Evolutionary conservation across 2,888 invertebrate species (phyloP).

Genomic region (Cheiracanthium punctorium): DNA sequence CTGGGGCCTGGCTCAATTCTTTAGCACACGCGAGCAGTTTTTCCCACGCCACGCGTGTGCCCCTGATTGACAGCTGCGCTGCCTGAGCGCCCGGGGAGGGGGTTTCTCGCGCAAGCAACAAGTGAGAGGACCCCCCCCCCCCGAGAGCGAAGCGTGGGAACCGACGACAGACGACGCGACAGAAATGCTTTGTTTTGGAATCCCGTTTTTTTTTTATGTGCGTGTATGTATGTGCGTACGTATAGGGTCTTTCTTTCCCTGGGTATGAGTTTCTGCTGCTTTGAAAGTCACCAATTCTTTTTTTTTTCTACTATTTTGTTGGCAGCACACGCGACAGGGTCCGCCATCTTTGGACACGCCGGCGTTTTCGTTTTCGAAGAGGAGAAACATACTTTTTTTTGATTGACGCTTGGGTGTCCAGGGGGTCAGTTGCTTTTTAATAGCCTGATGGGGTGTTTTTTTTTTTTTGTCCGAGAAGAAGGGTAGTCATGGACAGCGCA

Average conservation of each 20-base stretch:
- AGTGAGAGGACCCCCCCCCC: constrained; percentile 36
- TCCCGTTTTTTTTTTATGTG: constrained; percentile 30
- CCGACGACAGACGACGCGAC: constrained; percentile 61
- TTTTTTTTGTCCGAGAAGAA: no score
- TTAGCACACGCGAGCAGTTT: constrained; percentile 31
- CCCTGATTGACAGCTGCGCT: constrained; percentile 68
- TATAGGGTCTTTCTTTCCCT: neutral
- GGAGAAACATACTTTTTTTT: no score
- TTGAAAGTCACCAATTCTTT: constrained; percentile 3
- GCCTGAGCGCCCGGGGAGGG: neutral
- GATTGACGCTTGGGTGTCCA: no score
- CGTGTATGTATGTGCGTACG: no score
- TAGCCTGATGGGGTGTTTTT: no score
- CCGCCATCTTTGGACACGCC: constrained; percentile 46
- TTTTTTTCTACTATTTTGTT: neutral
- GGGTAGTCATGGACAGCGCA: no score
- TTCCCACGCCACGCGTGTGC: constrained; percentile 62
- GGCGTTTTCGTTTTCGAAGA: no score
- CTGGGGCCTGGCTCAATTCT: constrained; percentile 16
- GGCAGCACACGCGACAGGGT: neutral
- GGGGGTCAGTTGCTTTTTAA: no score
- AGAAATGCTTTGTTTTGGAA: constrained; percentile 56
- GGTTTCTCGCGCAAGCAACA: constrained; percentile 26
- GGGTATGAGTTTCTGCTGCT: neutral
- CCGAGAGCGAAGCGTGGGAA: constrained; percentile 54